phyloP scores from a whole-genome alignment of 2,888 invertebrate genomes.

The Agrotis puta region DNA sequence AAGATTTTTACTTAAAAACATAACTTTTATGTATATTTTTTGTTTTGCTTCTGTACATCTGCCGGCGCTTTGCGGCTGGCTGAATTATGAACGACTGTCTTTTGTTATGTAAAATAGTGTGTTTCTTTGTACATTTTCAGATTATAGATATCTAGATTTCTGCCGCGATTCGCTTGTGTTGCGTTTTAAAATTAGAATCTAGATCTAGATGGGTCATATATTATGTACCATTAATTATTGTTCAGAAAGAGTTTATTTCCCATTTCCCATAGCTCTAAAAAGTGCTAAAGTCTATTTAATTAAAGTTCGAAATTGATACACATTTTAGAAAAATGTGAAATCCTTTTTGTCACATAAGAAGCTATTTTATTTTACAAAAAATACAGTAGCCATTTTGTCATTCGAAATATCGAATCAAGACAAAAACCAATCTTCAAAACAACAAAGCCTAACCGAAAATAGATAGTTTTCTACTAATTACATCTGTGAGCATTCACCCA shows the following conservation, averaged over 20 bases:
- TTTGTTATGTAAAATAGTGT: constrained; percentile 25
- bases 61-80: constrained; percentile 9
- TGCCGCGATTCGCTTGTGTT: background rate
- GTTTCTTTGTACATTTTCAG: background rate
- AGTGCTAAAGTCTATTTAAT: too few relatives aligned
- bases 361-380: background rate
- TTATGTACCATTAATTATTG: too few relatives aligned
- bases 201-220: too few relatives aligned
- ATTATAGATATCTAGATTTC: background rate
- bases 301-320: too few relatives aligned
- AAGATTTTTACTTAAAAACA: constrained; percentile 47
- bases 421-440: constrained; percentile 17
- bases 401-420: background rate
- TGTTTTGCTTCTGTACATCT: constrained; percentile 38
- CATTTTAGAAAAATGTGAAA: too few relatives aligned
- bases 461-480: constrained; percentile 68
- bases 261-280: too few relatives aligned
- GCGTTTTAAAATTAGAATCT: background rate
- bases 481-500: constrained; percentile 46
- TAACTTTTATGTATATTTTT: constrained; percentile 19
- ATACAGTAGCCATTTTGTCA: background rate
- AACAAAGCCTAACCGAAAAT: constrained; percentile 20
- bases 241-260: too few relatives aligned
- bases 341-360: too few relatives aligned
- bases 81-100: constrained; percentile 25